Evolutionary conservation across 2,797 vertebrate genomes (phyloP), one percentile per base, ranked within the genome.

Genomic region (Nasua narica): DNA sequence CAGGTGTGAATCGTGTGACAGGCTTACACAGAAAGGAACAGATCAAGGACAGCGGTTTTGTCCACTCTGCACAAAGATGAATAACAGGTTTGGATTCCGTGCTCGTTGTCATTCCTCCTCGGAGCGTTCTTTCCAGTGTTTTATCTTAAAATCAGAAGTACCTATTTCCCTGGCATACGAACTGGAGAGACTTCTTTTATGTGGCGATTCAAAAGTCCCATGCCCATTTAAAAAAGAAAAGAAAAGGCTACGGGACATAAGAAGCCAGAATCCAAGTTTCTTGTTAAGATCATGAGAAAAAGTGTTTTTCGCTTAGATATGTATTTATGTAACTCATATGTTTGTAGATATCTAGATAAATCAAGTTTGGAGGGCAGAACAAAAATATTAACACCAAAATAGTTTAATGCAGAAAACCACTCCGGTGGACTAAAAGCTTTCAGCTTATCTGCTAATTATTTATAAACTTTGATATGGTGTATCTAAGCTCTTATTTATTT

Each of bases 121-220:
- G 65, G 32, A 77, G 89, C 29, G 11, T 76, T 32, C 76, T 32
- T 72, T 8, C 15, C 52, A 35, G 2, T 14, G 56, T 50, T 93
- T 91, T 58, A n/a, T 72, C 95, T 94, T 90, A 76, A 90, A 85
- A 84, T 46, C 56, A 60, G 62, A 67, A 72, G 32, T 78, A 48
- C 70, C 48, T 84, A 60, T 81, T 56, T 83, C 25, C 35, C 50
- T 32, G 35, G 78, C 50, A 25, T 56, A n/a, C 50, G 54, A 27
- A 65, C n/a, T 32, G 74, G 27, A 50, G 74, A 87, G 46, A 72
- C 25, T 7, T 89, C 67, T 56, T 62, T 82, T 35, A 14, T 25
- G 23, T 10, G 69, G 50, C 56, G 23, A 76, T 72, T 85, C 32
- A 32, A n/a, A 52, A 89, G 46, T 58, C 87, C 62, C 58, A 76